Conservation (phyloP, 1,140 invertebrate species). For the Muscidifurax raptorellus region DNA sequence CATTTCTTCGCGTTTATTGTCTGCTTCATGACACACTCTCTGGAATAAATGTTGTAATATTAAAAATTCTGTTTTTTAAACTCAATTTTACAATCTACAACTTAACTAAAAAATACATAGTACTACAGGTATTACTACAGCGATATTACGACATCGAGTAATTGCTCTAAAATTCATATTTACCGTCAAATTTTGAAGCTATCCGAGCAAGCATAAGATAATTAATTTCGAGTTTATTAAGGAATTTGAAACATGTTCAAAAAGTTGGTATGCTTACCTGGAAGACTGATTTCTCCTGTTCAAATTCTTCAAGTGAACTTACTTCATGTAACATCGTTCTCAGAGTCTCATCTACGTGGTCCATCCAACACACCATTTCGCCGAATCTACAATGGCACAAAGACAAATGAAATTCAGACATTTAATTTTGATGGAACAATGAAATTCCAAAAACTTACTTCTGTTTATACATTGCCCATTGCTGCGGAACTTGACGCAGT, state of each 20-base stretch:
- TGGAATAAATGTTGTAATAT: slow-evolving; percentile 65
- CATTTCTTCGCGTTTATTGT: slow-evolving; percentile 92
- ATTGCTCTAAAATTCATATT: slow-evolving; percentile 30
- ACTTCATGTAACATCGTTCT: slow-evolving; percentile 90
- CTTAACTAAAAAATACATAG: not conserved
- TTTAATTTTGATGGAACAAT: not conserved
- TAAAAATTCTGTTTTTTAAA: not conserved
- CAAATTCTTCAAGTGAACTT: slow-evolving; percentile 90
- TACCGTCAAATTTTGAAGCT: slow-evolving; percentile 52
- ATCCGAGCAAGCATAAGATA: slow-evolving; percentile 49
- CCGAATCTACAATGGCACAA: slow-evolving; percentile 78
- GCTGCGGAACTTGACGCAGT: slow-evolving; percentile 90
- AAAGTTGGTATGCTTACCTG: slow-evolving; percentile 80
- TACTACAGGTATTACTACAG: not conserved
- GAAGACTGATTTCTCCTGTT: slow-evolving; percentile 90
- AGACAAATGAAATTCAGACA: slow-evolving; percentile 9
- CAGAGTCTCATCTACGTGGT: slow-evolving; percentile 88
- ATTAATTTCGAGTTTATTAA: slow-evolving; percentile 31
- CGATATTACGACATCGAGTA: slow-evolving; percentile 14
- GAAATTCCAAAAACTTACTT: slow-evolving; percentile 75
- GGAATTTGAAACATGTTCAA: not conserved
- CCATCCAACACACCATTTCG: slow-evolving; percentile 94
- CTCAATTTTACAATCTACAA: not conserved
- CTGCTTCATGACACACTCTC: slow-evolving; percentile 92
- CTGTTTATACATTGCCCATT: slow-evolving; percentile 90